These are phyloP conservation scores for Drosophila novamexicana DNA, from an alignment of 1,140 invertebrate species.

Conservation along the genomic window DNA sequence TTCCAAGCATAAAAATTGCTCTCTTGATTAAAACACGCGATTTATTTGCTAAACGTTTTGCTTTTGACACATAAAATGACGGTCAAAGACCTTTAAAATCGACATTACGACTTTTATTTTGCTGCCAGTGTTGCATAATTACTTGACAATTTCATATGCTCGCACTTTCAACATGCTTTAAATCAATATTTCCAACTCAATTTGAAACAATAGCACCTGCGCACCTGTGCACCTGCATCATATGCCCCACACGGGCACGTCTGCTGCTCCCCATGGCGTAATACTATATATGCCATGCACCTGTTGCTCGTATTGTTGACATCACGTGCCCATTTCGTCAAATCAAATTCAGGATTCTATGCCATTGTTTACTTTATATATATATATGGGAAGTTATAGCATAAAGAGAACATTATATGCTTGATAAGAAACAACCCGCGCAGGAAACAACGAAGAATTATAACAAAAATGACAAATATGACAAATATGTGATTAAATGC, in stretches of 20 bases:
- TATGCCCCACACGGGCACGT: background rate
- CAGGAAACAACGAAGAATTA: conserved; percentile 13
- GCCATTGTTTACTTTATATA: background rate
- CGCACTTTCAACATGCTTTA: background rate
- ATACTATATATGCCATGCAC: background rate
- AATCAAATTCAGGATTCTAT: too few relatives aligned
- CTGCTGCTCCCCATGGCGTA: background rate
- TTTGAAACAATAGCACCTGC: background rate
- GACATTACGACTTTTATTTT: background rate
- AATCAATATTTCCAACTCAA: conserved; percentile 2
- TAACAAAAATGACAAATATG: conserved; percentile 19
- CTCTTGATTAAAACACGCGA: too few relatives aligned
- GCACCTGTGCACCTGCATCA: background rate
- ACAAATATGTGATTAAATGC: conserved; percentile 34
- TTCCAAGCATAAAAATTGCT: too few relatives aligned
- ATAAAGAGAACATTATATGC: conserved; percentile 5
- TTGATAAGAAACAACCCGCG: conserved; percentile 32
- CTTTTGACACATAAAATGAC: too few relatives aligned
- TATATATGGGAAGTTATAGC: background rate
- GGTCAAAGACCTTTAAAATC: too few relatives aligned
- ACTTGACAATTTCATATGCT: background rate
- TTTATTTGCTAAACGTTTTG: too few relatives aligned
- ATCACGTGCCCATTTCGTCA: background rate
- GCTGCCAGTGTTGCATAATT: conserved; percentile 1
- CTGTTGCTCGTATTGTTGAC: background rate